phyloP scores from a whole-genome alignment of 1,140 invertebrate species.

The Aphis gossypii region DNA sequence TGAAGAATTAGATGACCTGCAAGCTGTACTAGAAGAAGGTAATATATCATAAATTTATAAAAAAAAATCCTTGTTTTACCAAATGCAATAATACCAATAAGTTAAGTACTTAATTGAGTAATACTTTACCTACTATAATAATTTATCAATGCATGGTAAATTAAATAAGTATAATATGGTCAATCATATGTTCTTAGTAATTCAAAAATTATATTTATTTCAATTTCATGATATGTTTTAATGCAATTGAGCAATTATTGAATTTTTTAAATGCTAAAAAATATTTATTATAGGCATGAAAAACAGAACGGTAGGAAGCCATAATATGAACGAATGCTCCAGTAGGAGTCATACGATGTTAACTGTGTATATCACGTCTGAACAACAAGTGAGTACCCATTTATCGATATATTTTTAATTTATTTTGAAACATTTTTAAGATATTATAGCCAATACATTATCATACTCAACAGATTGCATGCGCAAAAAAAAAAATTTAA shows the following conservation, averaged over 20 bases:
- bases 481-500: not conserved
- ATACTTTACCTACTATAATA: not conserved
- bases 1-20: constrained; percentile 89
- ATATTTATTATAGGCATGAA: constrained; percentile 71
- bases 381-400: constrained; percentile 71
- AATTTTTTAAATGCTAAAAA: not conserved
- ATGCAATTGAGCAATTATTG: not conserved
- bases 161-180: not conserved
- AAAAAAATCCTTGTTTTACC: not conserved
- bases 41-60: constrained; percentile 58
- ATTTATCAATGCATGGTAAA: not conserved
- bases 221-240: not conserved
- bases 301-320: constrained; percentile 83
- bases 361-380: constrained; percentile 79
- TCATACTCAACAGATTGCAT: not conserved
- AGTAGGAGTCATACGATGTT: constrained; percentile 95
- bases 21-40: constrained; percentile 95
- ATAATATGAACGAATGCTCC: constrained; percentile 96
- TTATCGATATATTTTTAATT: not conserved
- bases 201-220: not conserved
- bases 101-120: not conserved
- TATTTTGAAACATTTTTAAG: too few species aligned
- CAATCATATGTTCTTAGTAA: too few species aligned
- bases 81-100: not conserved
- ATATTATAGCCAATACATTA: not conserved